These are phyloP conservation scores for Camponotus vicinus DNA, from an alignment of 1,140 invertebrate species.

Conservation along the genomic window DNA sequence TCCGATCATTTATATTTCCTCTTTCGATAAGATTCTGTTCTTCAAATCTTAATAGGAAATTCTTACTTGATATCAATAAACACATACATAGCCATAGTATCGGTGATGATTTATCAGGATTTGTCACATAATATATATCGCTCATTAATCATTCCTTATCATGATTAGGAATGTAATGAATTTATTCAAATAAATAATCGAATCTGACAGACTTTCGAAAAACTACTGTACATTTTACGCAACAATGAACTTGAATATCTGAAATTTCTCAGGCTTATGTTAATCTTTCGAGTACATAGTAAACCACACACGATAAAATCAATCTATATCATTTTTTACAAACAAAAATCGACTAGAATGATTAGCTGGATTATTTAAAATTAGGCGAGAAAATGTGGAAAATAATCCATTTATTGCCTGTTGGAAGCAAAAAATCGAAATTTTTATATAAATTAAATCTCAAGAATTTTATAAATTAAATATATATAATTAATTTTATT, in stretches of 20 bases:
- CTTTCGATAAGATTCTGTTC: background rate
- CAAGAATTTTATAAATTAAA: too few relatives aligned
- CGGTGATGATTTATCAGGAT: background rate
- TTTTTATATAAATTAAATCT: too few relatives aligned
- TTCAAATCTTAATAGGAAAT: background rate
- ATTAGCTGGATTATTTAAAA: background rate
- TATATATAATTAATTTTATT: too few relatives aligned
- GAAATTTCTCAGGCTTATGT: background rate
- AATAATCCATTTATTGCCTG: too few relatives aligned
- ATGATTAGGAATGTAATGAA: constrained; percentile 27
- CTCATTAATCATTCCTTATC: constrained; percentile 36
- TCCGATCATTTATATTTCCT: background rate
- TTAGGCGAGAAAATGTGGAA: too few relatives aligned
- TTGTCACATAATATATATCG: background rate
- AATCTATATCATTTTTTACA: background rate
- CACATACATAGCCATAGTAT: background rate
- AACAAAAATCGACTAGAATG: background rate
- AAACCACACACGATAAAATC: background rate
- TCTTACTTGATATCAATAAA: background rate
- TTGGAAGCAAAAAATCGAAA: too few relatives aligned
- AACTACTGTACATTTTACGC: background rate
- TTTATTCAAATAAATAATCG: constrained; percentile 10
- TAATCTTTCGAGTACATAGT: background rate
- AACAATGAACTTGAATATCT: background rate
- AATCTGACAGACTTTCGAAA: background rate